Evolutionary conservation across 2,888 invertebrate species (phyloP), one percentile per base, ranked within the genome.

Genomic region (Cerastis leucographa): DNA sequence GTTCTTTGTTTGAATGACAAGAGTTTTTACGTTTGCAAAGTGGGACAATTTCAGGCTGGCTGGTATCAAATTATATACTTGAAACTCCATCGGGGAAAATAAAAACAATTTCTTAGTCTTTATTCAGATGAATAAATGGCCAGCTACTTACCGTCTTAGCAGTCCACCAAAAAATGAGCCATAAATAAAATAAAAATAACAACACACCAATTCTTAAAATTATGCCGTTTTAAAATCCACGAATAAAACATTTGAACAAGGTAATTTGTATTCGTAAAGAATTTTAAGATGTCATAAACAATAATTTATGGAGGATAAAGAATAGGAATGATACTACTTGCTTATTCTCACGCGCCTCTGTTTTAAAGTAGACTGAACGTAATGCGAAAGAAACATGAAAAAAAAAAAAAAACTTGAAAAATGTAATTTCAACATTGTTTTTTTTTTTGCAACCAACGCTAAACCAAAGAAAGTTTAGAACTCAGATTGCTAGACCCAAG

Each of bases 211-310:
- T 71, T 35, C 9, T n/a, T 29, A 67, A 72, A 83, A 64, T 75
- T 35, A 75, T 66, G 14, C 40, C 40, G 19, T 70, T 84, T 82
- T 56, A 78, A 76, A 70, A 74, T 59, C 22, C 54, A 40, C 19
- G 46, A 72, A 87, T 72, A 69, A 76, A 79, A 72, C 25, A 76
- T n/a, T 70, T 29, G 65, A 51, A 83, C 75, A 77, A 68, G 70
- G 71, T 74, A 72, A 83, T 80, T 83, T 85, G 80, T 86, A 83
- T 74, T 76, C 79, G 62, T 75, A 74, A 78, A 80, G 65, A 78
- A 78, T 59, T 78, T 86, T 76, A 80, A 80, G 68, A 71, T 80
- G 83, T 80, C 78, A 76, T 76, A 80, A 85, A 86, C 69, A 67
- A 22, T 40, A 76, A 82, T 72, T 78, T 77, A 80, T 71, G 74